Conservation (phyloP, 2,888 invertebrate species). For the Coleophora flavipennella region DNA sequence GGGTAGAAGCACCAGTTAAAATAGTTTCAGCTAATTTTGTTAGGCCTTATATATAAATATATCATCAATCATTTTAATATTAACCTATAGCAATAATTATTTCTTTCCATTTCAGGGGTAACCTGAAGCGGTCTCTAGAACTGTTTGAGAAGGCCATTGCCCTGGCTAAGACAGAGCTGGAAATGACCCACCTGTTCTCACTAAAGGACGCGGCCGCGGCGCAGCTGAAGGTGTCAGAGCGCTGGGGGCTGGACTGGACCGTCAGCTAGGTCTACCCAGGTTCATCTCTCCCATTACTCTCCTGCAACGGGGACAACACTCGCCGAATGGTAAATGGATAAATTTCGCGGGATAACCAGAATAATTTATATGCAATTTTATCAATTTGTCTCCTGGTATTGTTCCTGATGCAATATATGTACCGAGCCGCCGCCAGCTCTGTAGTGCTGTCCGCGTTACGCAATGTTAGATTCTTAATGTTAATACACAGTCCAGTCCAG, state of each 20-base stretch:
- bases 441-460: slow-evolving; percentile 12
- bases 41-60: too few relatives aligned
- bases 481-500: slow-evolving; percentile 2
- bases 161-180: slow-evolving; percentile 87
- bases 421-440: slow-evolving; percentile 38
- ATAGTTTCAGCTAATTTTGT: too few relatives aligned
- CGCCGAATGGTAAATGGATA: slow-evolving; percentile 21
- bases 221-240: slow-evolving; percentile 86
- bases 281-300: slow-evolving; percentile 9
- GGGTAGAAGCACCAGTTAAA: too few relatives aligned
- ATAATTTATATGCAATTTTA: too few relatives aligned
- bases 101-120: slow-evolving; percentile 76
- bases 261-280: slow-evolving; percentile 46
- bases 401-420: slow-evolving; percentile 37
- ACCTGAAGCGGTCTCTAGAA: slow-evolving; percentile 85
- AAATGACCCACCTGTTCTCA: slow-evolving; percentile 92
- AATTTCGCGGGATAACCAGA: too few relatives aligned
- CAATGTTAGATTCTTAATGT: slow-evolving; percentile 2
- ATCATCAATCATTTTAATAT: too few relatives aligned
- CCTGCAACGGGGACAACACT: slow-evolving; percentile 44
- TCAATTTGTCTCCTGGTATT: slow-evolving; percentile 23
- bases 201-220: slow-evolving; percentile 92
- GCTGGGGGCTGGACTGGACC: slow-evolving; percentile 78
- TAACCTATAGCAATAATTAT: not conserved
- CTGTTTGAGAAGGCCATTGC: slow-evolving; percentile 91